Evolutionary conservation across 2,888 invertebrate genomes (phyloP).

Genomic region (Papilio demoleus): DNA sequence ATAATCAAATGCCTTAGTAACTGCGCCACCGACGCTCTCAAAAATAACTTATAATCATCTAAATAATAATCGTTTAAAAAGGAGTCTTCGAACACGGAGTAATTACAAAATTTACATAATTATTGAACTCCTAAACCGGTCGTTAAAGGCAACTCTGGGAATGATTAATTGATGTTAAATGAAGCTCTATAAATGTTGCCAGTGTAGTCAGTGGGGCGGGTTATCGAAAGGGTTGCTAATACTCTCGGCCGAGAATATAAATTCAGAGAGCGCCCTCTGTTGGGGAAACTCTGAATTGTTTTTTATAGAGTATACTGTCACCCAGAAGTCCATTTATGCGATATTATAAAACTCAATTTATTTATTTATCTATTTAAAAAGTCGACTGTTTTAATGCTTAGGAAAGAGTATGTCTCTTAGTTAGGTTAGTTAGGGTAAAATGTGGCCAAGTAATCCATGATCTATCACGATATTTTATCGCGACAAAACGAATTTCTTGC

Average conservation of each 20-base stretch:
- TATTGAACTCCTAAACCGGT: constrained; percentile 14
- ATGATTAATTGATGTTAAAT: constrained; percentile 26
- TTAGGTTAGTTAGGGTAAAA: too few species aligned
- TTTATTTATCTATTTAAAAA: too few species aligned
- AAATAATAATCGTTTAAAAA: background rate
- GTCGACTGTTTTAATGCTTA: too few species aligned
- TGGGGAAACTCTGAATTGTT: background rate
- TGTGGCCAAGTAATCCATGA: too few species aligned
- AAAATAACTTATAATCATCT: background rate
- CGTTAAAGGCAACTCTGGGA: background rate
- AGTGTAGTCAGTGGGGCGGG: background rate
- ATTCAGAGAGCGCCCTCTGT: background rate
- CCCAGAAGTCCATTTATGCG: too few species aligned
- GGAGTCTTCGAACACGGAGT: background rate
- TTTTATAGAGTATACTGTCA: too few species aligned
- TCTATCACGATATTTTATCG: too few species aligned
- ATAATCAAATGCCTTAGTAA: too few species aligned
- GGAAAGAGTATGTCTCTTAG: too few species aligned
- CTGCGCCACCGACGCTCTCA: too few species aligned
- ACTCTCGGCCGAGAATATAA: background rate
- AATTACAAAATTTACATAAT: constrained; percentile 14
- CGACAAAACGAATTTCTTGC: too few species aligned
- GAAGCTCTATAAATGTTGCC: constrained; percentile 2
- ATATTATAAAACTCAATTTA: too few species aligned
- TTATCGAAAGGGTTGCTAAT: background rate